Conservation (phyloP, 2,888 invertebrate species). For the Drosophila hawaiiensis region DNA sequence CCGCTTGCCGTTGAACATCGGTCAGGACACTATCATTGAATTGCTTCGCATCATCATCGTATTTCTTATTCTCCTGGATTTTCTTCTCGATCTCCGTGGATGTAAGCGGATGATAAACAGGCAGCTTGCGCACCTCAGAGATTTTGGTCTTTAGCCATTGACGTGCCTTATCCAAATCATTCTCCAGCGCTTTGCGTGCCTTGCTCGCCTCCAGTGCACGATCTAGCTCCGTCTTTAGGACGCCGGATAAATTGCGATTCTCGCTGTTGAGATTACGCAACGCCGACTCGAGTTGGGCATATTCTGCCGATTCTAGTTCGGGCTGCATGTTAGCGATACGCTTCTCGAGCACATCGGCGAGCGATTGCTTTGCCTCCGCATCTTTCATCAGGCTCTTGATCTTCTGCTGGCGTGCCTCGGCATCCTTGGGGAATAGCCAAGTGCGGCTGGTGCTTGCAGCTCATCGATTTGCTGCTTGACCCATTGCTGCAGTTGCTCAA, state of each 20-base stretch:
- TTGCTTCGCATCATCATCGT: conserved; percentile 91
- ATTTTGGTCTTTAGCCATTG: conserved; percentile 93
- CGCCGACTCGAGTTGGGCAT: conserved; percentile 91
- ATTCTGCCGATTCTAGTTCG: conserved; percentile 94
- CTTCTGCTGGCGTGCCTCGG: conserved; percentile 90
- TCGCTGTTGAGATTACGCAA: conserved; percentile 90
- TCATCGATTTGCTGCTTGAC: conserved; percentile 90
- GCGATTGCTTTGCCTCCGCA: conserved; percentile 92
- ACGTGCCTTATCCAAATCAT: conserved; percentile 91
- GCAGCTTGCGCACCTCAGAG: conserved; percentile 90
- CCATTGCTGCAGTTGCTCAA: conserved; percentile 92
- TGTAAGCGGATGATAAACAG: conserved; percentile 92
- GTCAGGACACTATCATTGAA: conserved; percentile 91
- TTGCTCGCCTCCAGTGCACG: conserved; percentile 89
- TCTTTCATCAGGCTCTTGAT: conserved; percentile 92
- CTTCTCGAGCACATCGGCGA: conserved; percentile 93
- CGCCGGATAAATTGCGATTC: conserved; percentile 90
- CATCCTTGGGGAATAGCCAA: conserved; percentile 92
- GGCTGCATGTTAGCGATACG: conserved; percentile 93
- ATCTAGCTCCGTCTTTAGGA: conserved; percentile 91
- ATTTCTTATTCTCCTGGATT: conserved; percentile 90
- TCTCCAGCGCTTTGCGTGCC: conserved; percentile 91
- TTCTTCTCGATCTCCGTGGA: conserved; percentile 93
- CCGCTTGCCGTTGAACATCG: conserved; percentile 91
- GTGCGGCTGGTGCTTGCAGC: conserved; percentile 88